A percentile compares a stretch with the other conserved stretches of the same genome.
Evolutionary conservation across 2,888 invertebrate species (phyloP).

Genomic region (Lobophora halterata): DNA sequence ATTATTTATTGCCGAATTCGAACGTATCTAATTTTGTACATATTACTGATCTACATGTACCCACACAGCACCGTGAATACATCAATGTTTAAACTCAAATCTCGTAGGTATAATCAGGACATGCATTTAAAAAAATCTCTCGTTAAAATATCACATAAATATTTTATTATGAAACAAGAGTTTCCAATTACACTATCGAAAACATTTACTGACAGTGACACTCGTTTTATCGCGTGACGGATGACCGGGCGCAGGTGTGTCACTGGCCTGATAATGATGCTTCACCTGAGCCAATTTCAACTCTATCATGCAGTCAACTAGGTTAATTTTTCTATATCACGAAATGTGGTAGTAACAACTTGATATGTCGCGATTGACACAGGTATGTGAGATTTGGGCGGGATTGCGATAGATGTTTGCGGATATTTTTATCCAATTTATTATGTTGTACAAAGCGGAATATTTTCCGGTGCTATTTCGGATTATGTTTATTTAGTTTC

Average conservation of each 20-base stretch:
- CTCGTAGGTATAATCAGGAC: too few relatives aligned
- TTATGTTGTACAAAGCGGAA: conserved; percentile 16
- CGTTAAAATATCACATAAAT: conserved; percentile 19
- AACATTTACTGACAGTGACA: conserved; percentile 34
- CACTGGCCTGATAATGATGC: conserved; percentile 28
- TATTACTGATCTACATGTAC: too few relatives aligned
- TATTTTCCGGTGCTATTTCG: neutral
- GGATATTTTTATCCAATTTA: conserved; percentile 29
- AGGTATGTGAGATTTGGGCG: conserved; percentile 39
- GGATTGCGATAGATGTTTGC: conserved; percentile 24
- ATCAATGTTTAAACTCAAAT: too few relatives aligned
- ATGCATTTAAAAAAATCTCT: too few relatives aligned
- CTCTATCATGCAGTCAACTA: conserved; percentile 24
- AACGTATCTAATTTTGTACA: too few relatives aligned
- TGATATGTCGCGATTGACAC: conserved; percentile 51
- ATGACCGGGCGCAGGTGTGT: conserved; percentile 51
- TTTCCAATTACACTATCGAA: conserved; percentile 27
- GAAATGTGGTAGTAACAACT: conserved; percentile 32
- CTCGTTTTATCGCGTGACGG: conserved; percentile 46
- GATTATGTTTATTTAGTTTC: conserved; percentile 2
- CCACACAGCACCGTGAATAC: too few relatives aligned
- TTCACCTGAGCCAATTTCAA: conserved; percentile 9
- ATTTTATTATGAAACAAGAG: conserved; percentile 25
- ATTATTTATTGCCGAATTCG: too few relatives aligned
- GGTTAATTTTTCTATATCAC: conserved; percentile 18